Evolutionary conservation across 2,113 vertebrate genomes (phyloP), one percentile per base, ranked within the genome.

Genomic region (Varanus komodoensis): DNA sequence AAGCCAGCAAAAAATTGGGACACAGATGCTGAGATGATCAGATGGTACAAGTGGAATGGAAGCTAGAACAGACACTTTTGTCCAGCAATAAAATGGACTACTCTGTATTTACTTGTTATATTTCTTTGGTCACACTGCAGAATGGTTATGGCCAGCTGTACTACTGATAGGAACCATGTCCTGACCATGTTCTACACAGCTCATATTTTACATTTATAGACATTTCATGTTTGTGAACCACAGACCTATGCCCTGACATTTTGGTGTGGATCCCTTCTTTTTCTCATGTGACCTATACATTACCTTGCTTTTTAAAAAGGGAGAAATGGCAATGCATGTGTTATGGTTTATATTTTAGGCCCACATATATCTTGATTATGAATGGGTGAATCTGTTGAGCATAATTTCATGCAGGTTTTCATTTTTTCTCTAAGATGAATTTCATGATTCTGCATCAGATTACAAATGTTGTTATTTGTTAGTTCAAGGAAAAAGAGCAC

Each of bases 21-120:
- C 77, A 84, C 68, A 91, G 94, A 87, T 93, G 90, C 52, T 91
- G 91, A 89, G 93, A 91, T 83, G 90, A 93, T 91, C 84, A 84
- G 87, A 44, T 25, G 3, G 79, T 87, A 82, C 52, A 84, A 93
- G 71, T 64, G 90, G 90, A 91, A 87, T 5, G 50, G 50, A 89
- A 78, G 78, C 14, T 38, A 21, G 52, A n/a, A 34, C 68, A 90
- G n/a, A 29, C 32, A 38, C 32, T 92, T 94, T 89, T 81, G 64
- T 68, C 38, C 86, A 91, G 57, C 0, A 0, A 38, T 29, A 87
- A 52, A 87, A 64, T 2, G n/a, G n/a, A 48, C 29, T 17, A 27
- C 90, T 94, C 57, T 48, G 67, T 23, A 81, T 61, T n/a, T 87
- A 57, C 17, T 89, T 77, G 64, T 48, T n/a, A 57, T 79, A 87